phyloP scores from a whole-genome alignment of 2,113 vertebrate genomes.

The Xiphophorus hellerii region DNA sequence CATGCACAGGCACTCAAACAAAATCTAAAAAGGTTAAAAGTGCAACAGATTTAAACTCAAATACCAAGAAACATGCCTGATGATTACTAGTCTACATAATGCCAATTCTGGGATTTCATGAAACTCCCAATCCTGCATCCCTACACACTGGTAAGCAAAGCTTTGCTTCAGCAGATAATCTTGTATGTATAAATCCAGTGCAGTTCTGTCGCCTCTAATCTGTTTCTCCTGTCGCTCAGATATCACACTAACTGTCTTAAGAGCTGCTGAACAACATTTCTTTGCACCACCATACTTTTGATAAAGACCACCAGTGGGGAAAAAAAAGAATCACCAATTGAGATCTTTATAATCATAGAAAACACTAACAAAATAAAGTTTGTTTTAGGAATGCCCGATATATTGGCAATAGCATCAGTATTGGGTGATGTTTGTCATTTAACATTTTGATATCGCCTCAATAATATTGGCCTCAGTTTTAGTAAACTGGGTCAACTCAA shows the following conservation, averaged over 20 bases:
- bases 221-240: background rate
- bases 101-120: slow-evolving; percentile 15
- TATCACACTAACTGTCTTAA: background rate
- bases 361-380: too few relatives aligned
- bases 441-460: too few relatives aligned
- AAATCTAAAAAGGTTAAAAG: background rate
- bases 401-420: too few relatives aligned
- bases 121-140: background rate
- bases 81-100: slow-evolving; percentile 1
- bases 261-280: background rate
- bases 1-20: background rate
- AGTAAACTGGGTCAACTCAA: too few relatives aligned
- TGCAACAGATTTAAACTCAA: slow-evolving; percentile 6
- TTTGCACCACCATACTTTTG: background rate
- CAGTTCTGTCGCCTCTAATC: slow-evolving; percentile 23
- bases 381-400: too few relatives aligned
- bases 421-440: too few relatives aligned
- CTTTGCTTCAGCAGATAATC: slow-evolving; percentile 17
- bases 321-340: too few relatives aligned
- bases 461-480: too few relatives aligned
- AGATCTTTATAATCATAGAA: too few relatives aligned
- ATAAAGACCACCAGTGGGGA: too few relatives aligned
- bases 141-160: background rate
- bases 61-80: background rate
- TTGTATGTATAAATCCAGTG: slow-evolving; percentile 4